Evolutionary conservation across 2,113 vertebrate species (phyloP), one percentile per base, ranked within the genome.

Genomic region (Gymnorhina tibicen): DNA sequence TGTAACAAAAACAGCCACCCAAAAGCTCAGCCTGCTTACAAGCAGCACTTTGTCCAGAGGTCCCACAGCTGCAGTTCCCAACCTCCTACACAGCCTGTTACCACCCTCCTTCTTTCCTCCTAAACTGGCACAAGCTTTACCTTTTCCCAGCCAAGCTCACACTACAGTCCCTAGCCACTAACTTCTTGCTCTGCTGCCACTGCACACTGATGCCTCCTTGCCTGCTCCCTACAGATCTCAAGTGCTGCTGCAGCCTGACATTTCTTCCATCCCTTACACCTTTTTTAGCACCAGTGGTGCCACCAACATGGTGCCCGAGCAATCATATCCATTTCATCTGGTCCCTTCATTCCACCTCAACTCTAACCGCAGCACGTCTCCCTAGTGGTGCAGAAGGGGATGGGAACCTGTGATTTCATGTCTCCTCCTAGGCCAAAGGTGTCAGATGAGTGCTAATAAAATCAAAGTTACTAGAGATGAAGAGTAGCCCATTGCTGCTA

Each of bases 51-150:
- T 89, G 67, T 64, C 35, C 70, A 76, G 63, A 67, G 49, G 56
- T 32, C 49, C 44, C 62, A 68, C 83, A 93, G 93, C 67, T 93
- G 79, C 59, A 60, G 8, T 32, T 92, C 50, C 35, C 49, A 82
- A 6, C 14, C 35, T 78, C 77, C 46, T 35, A 52, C 11, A 2
- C 41, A 66, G 52, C 42, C 62, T 55, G 13, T 75, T 55, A 56
- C 32, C 33, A 80, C 6, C 1, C 26, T 74, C 52, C 28, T 82
- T 3, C 50, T 56, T 47, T 49, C 67, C 50, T 85, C 55, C 37
- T 80, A 20, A 66, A 60, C 2, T 14, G 24, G 37, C 74, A 80
- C 22, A 42, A 64, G 27, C 4, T 52, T 68, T 39, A 52, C 32
- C 33, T 80, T 47, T 68, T 44, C 42, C 35, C 53, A 84, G n/a